Conservation (phyloP, 2,888 invertebrate species). For the Drosophila rellima region DNA sequence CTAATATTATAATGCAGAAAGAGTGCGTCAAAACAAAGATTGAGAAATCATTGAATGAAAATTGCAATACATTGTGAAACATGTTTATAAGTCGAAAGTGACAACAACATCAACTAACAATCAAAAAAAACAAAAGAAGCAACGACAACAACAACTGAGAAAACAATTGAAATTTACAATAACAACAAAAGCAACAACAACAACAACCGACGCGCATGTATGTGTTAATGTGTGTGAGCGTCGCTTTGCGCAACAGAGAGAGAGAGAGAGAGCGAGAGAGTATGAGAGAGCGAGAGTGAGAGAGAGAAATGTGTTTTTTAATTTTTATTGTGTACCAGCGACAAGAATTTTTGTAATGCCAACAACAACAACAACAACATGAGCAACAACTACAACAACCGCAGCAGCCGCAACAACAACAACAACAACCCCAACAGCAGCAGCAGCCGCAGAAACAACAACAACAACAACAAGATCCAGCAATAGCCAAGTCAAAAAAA, state of each 20-base stretch:
- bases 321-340: constrained; percentile 69
- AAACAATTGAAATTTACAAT: constrained; percentile 18
- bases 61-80: constrained; percentile 86
- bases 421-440: constrained; percentile 21
- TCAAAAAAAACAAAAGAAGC: constrained; percentile 36
- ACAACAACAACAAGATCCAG: constrained; percentile 46
- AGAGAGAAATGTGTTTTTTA: constrained; percentile 67
- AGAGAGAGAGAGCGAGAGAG: constrained; percentile 29
- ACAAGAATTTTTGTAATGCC: constrained; percentile 50
- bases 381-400: constrained; percentile 28
- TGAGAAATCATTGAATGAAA: constrained; percentile 75
- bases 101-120: constrained; percentile 40
- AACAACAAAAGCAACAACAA: constrained; percentile 45
- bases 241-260: constrained; percentile 71
- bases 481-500: constrained; percentile 60
- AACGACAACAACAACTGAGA: constrained; percentile 39
- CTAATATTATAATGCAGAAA: constrained; percentile 54
- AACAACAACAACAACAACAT: constrained; percentile 24
- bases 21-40: constrained; percentile 58
- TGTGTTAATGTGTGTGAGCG: constrained; percentile 66
- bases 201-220: constrained; percentile 56
- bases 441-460: constrained; percentile 26
- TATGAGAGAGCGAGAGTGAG: constrained; percentile 22
- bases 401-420: constrained; percentile 25
- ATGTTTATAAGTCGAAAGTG: constrained; percentile 82